Evolutionary conservation across 2,888 invertebrate species (phyloP).

Genomic region (Apoderus coryli): DNA sequence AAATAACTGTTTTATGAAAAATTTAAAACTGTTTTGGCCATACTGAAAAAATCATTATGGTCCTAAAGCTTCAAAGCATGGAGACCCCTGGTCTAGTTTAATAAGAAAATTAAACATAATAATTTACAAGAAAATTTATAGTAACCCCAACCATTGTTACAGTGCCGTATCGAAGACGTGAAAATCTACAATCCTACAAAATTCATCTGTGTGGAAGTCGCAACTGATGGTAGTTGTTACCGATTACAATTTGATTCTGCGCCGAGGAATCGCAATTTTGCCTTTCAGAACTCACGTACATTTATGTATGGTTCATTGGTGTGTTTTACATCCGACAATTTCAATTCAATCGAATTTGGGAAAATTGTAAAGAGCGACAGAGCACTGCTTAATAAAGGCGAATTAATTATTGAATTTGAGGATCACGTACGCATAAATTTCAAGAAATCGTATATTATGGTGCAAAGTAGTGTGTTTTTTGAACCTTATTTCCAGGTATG

Average conservation of each 20-base stretch:
- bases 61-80: too few relatives aligned
- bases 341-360: slow-evolving; percentile 52
- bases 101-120: too few relatives aligned
- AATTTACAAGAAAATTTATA: too few relatives aligned
- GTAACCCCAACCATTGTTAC: too few relatives aligned
- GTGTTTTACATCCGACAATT: slow-evolving; percentile 54
- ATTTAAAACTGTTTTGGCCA: too few relatives aligned
- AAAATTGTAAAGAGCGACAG: slow-evolving; percentile 48
- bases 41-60: too few relatives aligned
- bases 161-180: too few relatives aligned
- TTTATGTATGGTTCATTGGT: slow-evolving; percentile 60
- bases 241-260: slow-evolving; percentile 17
- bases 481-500: slow-evolving; percentile 59
- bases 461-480: slow-evolving; percentile 65
- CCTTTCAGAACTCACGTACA: slow-evolving; percentile 39
- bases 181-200: slow-evolving; percentile 1
- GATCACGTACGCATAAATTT: slow-evolving; percentile 9
- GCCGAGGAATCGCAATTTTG: slow-evolving; percentile 24
- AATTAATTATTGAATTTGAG: slow-evolving; percentile 33
- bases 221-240: slow-evolving; percentile 16
- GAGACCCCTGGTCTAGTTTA: too few relatives aligned
- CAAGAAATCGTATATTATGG: slow-evolving; percentile 36
- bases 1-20: too few relatives aligned
- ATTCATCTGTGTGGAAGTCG: slow-evolving; percentile 12
- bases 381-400: slow-evolving; percentile 36